Percentiles rank a stretch among this genome's conserved stretches.
phyloP scores from a whole-genome alignment of 1,140 invertebrate species.

The Metopolophium dirhodum region DNA sequence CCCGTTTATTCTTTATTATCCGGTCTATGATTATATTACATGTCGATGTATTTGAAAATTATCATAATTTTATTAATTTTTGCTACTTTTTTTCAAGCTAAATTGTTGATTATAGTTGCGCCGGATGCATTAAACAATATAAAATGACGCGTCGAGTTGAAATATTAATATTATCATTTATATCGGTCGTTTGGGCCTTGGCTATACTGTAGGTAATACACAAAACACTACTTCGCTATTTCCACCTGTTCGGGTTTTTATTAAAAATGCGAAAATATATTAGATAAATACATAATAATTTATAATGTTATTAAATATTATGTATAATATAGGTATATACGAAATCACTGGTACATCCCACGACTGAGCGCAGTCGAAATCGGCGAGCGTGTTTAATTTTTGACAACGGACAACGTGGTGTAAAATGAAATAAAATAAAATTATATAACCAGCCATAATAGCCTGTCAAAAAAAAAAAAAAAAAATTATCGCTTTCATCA shows the following conservation, averaged over 20 bases:
- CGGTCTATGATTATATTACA: neutral
- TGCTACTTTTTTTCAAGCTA: neutral
- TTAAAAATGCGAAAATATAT: neutral
- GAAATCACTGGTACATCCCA: constrained; percentile 3
- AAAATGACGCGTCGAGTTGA: neutral
- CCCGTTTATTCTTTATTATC: neutral
- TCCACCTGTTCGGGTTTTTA: neutral
- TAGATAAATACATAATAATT: neutral
- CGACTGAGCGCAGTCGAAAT: neutral
- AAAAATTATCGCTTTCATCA: constrained; percentile 34
- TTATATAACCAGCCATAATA: neutral
- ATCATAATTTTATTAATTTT: neutral
- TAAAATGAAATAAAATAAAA: constrained; percentile 20
- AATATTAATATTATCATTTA: constrained; percentile 8
- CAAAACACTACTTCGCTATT: neutral
- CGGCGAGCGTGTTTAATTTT: neutral
- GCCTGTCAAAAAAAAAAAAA: neutral
- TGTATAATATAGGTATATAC: neutral
- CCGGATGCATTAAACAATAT: neutral
- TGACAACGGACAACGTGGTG: neutral
- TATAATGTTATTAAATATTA: constrained; percentile 1
- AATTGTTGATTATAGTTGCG: neutral
- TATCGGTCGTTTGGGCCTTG: neutral
- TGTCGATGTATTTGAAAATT: neutral
- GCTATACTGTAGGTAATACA: neutral